phyloP scores from a whole-genome alignment of 2,888 invertebrate genomes.

The Girardia tigrina region DNA sequence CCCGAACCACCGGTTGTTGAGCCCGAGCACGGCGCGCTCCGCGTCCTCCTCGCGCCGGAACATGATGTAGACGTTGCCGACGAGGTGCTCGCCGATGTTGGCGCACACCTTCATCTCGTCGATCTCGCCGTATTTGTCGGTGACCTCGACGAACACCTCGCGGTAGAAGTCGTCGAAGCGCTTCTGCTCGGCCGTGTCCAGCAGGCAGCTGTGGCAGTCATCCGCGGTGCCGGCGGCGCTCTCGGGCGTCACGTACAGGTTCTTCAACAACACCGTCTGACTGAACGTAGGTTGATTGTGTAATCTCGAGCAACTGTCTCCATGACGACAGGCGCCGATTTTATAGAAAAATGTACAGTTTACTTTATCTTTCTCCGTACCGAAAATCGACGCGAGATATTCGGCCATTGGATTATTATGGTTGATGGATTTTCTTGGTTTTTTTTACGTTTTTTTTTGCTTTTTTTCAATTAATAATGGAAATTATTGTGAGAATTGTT shows the following conservation, averaged over 20 bases:
- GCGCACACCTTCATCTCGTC: constrained; percentile 99
- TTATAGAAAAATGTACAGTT: background rate
- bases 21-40: constrained; percentile 83
- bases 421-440: too few relatives aligned
- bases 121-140: constrained; percentile 94
- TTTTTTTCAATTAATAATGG: too few relatives aligned
- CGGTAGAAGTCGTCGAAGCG: constrained; percentile 99
- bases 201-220: background rate
- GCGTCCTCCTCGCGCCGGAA: constrained; percentile 94
- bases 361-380: background rate
- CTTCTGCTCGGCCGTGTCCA: constrained; percentile 94
- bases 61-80: constrained; percentile 97
- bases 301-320: background rate
- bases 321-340: background rate
- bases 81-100: constrained; percentile 90
- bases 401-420: too few relatives aligned
- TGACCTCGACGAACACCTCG: constrained; percentile 94
- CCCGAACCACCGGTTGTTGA: constrained; percentile 97
- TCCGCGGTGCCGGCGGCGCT: background rate
- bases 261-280: background rate
- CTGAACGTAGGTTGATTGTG: background rate
- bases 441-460: too few relatives aligned
- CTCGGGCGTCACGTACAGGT: background rate
- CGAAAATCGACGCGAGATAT: background rate
- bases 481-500: too few relatives aligned